These are phyloP conservation scores for Copsychus sechellarum DNA, from an alignment of 2,113 vertebrate genomes.

Conservation along the genomic window DNA sequence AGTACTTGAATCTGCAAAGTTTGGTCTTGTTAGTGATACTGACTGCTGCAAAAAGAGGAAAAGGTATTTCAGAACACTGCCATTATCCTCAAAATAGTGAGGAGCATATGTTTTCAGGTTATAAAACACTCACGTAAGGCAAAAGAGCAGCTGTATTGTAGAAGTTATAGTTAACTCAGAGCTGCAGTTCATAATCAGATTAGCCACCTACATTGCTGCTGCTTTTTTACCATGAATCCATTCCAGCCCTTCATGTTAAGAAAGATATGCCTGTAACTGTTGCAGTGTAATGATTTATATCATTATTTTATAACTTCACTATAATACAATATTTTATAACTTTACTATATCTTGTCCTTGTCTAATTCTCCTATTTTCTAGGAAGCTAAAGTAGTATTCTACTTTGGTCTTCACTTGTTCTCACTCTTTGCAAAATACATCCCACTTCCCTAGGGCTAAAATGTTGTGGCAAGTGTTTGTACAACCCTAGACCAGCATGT, in stretches of 20 bases:
- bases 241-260: background rate
- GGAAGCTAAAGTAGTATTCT: background rate
- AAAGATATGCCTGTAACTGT: background rate
- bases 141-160: background rate
- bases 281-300: background rate
- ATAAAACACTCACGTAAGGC: background rate
- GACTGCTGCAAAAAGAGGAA: background rate
- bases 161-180: background rate
- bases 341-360: background rate
- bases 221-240: background rate
- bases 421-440: background rate
- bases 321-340: background rate
- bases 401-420: background rate
- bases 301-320: background rate
- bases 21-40: background rate
- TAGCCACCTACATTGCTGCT: background rate
- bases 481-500: background rate
- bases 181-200: background rate
- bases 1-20: background rate
- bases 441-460: background rate
- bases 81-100: background rate
- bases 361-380: background rate
- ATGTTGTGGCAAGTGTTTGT: background rate
- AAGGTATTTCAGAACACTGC: background rate
- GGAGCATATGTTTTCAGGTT: background rate